Conservation (phyloP, 2,888 invertebrate genomes). For the Orthonychiurus folsomi region DNA sequence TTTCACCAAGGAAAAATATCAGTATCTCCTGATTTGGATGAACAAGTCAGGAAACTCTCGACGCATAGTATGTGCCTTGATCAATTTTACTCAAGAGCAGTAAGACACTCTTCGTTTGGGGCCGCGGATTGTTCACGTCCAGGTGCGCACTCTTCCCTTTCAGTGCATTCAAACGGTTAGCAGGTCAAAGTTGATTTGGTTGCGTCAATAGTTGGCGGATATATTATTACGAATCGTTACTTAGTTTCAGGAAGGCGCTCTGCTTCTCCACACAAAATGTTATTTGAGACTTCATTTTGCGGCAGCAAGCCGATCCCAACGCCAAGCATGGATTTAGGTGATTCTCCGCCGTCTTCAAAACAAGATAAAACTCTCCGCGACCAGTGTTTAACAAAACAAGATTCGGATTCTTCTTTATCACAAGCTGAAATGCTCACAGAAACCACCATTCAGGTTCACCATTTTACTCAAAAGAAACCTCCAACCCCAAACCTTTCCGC, state of each 20-base stretch:
- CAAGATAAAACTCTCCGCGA: not conserved
- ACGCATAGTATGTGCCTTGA: conserved; percentile 38
- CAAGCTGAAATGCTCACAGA: not conserved
- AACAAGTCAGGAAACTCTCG: conserved; percentile 31
- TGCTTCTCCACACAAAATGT: conserved; percentile 83
- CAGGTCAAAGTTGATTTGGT: not conserved
- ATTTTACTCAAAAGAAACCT: too few relatives aligned
- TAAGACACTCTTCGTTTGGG: conserved; percentile 35
- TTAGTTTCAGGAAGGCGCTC: conserved; percentile 38
- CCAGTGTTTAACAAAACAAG: not conserved
- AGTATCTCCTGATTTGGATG: conserved; percentile 21
- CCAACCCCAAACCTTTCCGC: not conserved
- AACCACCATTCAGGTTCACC: not conserved
- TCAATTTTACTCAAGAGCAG: conserved; percentile 31
- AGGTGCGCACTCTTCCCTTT: conserved; percentile 33
- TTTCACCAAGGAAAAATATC: conserved; percentile 29
- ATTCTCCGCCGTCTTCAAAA: conserved; percentile 22
- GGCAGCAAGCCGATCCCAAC: conserved; percentile 65
- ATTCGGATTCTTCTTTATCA: not conserved
- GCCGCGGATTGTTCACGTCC: conserved; percentile 33
- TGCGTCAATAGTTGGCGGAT: not conserved
- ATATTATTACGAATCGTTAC: too few relatives aligned
- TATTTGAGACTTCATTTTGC: conserved; percentile 82
- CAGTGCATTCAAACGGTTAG: conserved; percentile 31
- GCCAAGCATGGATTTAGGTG: conserved; percentile 45